These are phyloP conservation scores for Cephus sareptanus DNA, from an alignment of 2,888 invertebrate species.

Conservation along the genomic window DNA sequence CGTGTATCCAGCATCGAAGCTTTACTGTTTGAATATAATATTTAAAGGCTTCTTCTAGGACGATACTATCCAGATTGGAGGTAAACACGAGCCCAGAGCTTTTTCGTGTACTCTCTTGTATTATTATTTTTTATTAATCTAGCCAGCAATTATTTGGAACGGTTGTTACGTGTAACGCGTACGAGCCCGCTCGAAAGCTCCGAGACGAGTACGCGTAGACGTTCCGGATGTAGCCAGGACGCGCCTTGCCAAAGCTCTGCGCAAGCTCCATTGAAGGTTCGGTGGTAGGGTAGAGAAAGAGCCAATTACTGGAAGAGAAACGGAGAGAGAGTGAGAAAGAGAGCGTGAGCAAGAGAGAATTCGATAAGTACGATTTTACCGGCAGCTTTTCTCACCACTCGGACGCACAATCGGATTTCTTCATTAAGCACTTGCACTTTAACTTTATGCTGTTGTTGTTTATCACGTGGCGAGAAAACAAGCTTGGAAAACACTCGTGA, in stretches of 20 bases:
- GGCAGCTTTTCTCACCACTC: neutral
- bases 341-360: neutral
- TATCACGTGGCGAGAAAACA: neutral
- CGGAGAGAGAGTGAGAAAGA: neutral
- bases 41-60: neutral
- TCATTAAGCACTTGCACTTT: neutral
- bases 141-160: neutral
- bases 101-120: neutral
- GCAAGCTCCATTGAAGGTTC: constrained; percentile 40
- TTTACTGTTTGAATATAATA: neutral
- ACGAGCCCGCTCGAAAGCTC: constrained; percentile 27
- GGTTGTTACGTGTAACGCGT: neutral
- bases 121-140: neutral
- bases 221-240: constrained; percentile 33
- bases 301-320: neutral
- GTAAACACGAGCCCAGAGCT: neutral
- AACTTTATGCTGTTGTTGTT: neutral
- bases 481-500: no score
- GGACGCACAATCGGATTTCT: neutral
- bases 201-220: constrained; percentile 29
- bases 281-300: neutral
- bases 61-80: neutral
- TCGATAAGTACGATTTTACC: neutral
- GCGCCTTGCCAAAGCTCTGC: constrained; percentile 44
- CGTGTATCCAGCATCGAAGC: neutral